Evolutionary conservation across 2,888 invertebrate genomes (phyloP), one percentile per base, ranked within the genome.

Genomic region (Ferrisia virgata): DNA sequence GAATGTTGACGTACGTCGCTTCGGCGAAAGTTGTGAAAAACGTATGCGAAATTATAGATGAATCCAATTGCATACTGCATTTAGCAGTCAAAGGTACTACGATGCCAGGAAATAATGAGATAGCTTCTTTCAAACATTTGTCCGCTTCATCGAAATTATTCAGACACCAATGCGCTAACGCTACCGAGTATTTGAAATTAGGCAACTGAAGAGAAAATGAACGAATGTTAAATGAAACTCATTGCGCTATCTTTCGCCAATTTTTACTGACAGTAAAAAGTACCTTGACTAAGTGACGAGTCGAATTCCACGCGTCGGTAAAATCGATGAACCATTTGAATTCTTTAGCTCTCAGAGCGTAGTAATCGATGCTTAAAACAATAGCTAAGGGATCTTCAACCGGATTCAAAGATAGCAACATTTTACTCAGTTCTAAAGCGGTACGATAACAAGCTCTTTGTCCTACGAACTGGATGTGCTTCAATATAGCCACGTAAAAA

Each of bases 401-500:
- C 0, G 94, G 94, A 88, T 95, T 94, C 80, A 95, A 89, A 15
- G 92, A 93, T 84, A 96, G 89, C n/a, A 96, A 89, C 72, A 96
- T 89, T 89, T 96, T 96, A 88, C 94, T 94, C 86, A 95, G 92
- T 89, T 97, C 96, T 86, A 96, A 90, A n/a, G 96, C 94, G 1
- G 96, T 96, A 86, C 95, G 91, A 87, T 94, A 93, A 88, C 95
- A 96, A 5, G 95, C 95, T 86, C 94, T 90, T 85, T 93, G 93
- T 36, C 94, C 94, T 84, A 96, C 91, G 88, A 93, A 94, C 85
- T 91, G 90, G 85, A 96, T 90, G 88, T 96, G 95, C 87, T 94
- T 94, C 88, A 96, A 96, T 31, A 96, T 89, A 0, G 95, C 93
- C 85, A 96, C 91, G 88, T 92, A 96, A 86, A 96, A 91, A 4